These are phyloP conservation scores for Diorhabda elongata DNA, from an alignment of 1,140 invertebrate genomes.

Conservation along the genomic window DNA sequence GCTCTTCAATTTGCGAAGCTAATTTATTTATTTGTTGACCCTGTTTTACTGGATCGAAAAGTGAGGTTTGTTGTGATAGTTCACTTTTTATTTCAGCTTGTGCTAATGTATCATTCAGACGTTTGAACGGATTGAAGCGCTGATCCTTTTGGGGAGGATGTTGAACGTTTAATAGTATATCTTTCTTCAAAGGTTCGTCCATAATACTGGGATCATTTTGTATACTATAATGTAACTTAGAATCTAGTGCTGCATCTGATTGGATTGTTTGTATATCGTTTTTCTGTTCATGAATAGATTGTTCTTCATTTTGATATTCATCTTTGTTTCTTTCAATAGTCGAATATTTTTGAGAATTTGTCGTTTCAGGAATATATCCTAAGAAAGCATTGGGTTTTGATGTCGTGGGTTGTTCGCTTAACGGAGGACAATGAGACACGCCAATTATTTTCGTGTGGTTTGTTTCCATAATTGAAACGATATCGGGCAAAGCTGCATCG, in stretches of 20 bases:
- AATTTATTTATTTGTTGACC: constrained; percentile 40
- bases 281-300: not conserved
- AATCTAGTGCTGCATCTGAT: constrained; percentile 8
- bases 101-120: not conserved
- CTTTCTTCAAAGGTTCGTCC: not conserved
- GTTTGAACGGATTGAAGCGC: not conserved
- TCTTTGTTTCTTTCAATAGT: too few relatives aligned
- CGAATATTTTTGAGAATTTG: not conserved
- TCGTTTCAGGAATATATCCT: constrained; percentile 22
- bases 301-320: constrained; percentile 10
- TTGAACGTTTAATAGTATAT: not conserved
- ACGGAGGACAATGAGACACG: constrained; percentile 53
- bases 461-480: constrained; percentile 61
- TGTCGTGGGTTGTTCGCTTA: constrained; percentile 51
- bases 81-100: not conserved
- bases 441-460: constrained; percentile 66
- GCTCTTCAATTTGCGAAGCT: constrained; percentile 41
- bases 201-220: not conserved
- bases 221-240: not conserved
- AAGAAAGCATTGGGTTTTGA: constrained; percentile 42
- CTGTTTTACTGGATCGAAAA: constrained; percentile 34
- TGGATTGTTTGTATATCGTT: not conserved
- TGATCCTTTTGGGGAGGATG: not conserved
- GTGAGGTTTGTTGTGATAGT: not conserved
- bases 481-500: constrained; percentile 62